Evolutionary conservation across 2,888 invertebrate species (phyloP), one percentile per base, ranked within the genome.

Genomic region (Brachypalpus laphriformis): DNA sequence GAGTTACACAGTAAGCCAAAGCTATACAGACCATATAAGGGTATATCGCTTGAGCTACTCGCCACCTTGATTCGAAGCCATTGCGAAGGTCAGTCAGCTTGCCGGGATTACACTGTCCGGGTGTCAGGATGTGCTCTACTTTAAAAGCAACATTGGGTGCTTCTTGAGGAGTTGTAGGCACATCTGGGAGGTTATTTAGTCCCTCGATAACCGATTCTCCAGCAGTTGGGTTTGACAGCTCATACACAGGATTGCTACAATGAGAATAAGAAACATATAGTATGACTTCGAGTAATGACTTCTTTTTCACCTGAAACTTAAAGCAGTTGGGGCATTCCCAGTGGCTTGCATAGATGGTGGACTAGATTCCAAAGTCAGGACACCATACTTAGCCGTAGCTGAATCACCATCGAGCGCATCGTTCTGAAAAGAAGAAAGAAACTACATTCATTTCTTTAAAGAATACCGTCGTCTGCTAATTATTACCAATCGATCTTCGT

Each of bases 1-100:
- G 93, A 0, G 98, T 98, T 0, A 97, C 97, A 90, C 97, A 97
- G 91, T 98, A 98, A 1, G 97, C 97, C 82, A 97, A 92, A 0
- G 96, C 96, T 87, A 98, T 98, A 22, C 97, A 96, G 45, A 96
- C 94, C 97, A 98, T 98, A 92, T 97, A 97, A 0, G 97, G 97
- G 92, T 97, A 97, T 87, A 98, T 96, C 0, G 95, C 94, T 87
- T 96, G 95, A 0, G 97, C 95, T 1, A 97, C 97, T 83, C 96
- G 95, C 94, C 96, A 95, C 34, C 98, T 93, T 0, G 96, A 90
- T 14, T 90, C 91, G 47, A 92, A 90, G 9, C 92, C 92, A 65
- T 90, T 91, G 9, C 90, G 91, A 16, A 92, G 89, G 81, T 91
- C 90, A 37, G 91, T 89, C 66, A 91, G 75, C 22, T 91, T 91